Base-by-base conservation (phyloP, 1,140 invertebrate species). In the Geopemphigus sp. region DNA sequence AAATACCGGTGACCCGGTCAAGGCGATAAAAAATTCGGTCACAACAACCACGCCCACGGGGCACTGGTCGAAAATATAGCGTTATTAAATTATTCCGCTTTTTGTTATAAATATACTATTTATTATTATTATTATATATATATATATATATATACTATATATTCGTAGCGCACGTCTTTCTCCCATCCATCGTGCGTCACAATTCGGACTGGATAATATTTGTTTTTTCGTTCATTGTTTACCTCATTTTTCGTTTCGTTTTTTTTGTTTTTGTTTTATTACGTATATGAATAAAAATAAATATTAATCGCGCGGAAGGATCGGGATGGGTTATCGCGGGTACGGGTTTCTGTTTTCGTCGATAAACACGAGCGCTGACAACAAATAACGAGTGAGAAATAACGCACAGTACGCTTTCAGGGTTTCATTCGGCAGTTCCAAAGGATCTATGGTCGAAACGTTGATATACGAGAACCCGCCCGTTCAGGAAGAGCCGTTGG, bases 391-490 rank as follows among this genome's bases (percentile, higher is more conserved):
- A 8, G 3, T 4, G 8, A 39, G 3, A 8, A 39, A 39, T 39
- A 39, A 39, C 32, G 32, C 3, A 39, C 15, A 29, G 19, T 54
- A 54, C 29, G 50, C 29, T 88, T 88, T 5, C 88, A 95, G 94
- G 88, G 94, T 96, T 74, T 95, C 94, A 50, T 96, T 96, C 86
- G 94, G 94, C 64, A 95, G 93, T 84, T 95, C 93, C 82, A 95
- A 95, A 87, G 94, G 94, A 76, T 95, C 94, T n/a, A 95, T 95
- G 94, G 94, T 95, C 54, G 94, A 96, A 87, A 96, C 94, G 22
- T 87, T 95, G 54, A 94, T 95, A 80, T 95, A 94, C 50, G 94
- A 95, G 86, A 95, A 92, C 82, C 74, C 72, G 29, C 90, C 90
- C 12, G 87, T 91, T 39, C 89, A 90, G 83, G 90, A 92, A 84